phyloP scores from a whole-genome alignment of 2,113 vertebrate species.

The Falco punctatus region DNA sequence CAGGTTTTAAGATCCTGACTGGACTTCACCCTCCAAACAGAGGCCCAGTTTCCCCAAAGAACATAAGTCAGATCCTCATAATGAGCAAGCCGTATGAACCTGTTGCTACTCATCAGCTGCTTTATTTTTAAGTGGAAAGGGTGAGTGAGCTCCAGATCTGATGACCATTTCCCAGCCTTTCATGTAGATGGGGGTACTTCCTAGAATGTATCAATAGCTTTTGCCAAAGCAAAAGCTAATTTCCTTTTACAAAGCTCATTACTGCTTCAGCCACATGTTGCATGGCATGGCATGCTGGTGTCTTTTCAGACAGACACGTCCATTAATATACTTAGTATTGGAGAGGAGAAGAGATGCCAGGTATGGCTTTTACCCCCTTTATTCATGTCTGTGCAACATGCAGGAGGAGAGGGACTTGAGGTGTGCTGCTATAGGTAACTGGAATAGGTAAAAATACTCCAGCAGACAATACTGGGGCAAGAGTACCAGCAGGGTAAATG shows the following conservation, averaged over 20 bases:
- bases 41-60: background rate
- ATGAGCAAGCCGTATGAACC: background rate
- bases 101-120: background rate
- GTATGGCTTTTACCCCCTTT: background rate
- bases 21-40: background rate
- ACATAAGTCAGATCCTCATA: background rate
- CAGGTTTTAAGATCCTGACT: background rate
- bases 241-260: background rate
- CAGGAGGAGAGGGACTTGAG: background rate
- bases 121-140: background rate
- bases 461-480: background rate
- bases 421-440: background rate
- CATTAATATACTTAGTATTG: background rate
- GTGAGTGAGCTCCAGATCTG: background rate
- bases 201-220: background rate
- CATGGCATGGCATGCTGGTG: background rate
- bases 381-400: background rate
- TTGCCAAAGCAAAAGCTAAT: background rate
- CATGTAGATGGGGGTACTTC: background rate
- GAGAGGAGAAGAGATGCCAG: background rate
- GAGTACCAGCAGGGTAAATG: background rate
- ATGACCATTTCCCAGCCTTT: background rate
- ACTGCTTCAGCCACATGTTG: background rate
- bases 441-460: background rate
- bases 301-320: background rate